Evolutionary conservation across 2,113 vertebrate species (phyloP).

Genomic region (Myiozetetes cayanensis): DNA sequence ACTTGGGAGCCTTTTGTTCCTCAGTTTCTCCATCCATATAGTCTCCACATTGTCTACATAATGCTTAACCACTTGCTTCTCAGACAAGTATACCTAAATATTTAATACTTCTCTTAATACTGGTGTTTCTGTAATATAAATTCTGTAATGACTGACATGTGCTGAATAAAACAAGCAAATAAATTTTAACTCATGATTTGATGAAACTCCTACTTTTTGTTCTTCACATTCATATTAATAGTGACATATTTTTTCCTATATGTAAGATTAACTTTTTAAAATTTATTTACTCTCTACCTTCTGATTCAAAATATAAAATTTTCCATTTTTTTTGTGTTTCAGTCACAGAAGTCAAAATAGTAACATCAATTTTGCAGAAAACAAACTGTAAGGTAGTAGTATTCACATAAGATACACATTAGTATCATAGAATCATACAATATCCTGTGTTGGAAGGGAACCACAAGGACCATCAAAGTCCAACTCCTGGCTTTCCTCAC

Average conservation of each 20-base stretch:
- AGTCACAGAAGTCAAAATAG: neutral
- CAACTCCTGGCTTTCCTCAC: neutral
- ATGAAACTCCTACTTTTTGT: neutral
- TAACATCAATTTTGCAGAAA: neutral
- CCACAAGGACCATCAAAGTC: neutral
- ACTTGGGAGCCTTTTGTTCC: neutral
- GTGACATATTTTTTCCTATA: neutral
- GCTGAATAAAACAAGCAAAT: neutral
- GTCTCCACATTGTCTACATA: neutral
- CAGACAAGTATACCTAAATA: neutral
- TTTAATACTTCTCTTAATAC: neutral
- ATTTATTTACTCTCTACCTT: neutral
- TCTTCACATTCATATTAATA: neutral
- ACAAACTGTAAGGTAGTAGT: accelerated
- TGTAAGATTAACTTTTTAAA: neutral
- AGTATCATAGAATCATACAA: neutral
- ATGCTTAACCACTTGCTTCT: neutral
- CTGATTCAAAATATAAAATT: neutral
- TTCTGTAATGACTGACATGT: neutral
- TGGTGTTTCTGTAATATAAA: neutral
- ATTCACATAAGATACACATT: neutral
- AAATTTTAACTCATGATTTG: neutral
- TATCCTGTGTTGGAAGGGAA: neutral
- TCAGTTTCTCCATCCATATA: neutral
- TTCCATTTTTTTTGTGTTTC: neutral